Base-by-base conservation (phyloP, 2,888 invertebrate species). In the Spodoptera picta region DNA sequence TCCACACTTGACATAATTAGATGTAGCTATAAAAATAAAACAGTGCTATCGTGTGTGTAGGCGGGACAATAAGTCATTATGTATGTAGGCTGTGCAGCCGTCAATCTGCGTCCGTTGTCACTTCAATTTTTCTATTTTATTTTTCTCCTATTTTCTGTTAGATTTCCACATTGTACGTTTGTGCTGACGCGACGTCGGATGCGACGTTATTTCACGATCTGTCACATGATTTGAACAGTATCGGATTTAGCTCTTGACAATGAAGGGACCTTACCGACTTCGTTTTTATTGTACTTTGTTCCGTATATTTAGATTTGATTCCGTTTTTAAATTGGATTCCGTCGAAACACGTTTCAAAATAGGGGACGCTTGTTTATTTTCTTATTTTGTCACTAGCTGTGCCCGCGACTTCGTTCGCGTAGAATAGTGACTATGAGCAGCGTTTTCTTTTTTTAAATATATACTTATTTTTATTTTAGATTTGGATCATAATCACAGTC, bases 161-260 rank as follows among this genome's bases (percentile, higher is more conserved):
- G 74, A 77, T 77, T 79, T 79, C 65, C 72, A 74, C 70, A 66
- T 70, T 65, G 71, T 66, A 60, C 59, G 81, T 71, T 77, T 68
- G 73, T 79, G 70, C 57, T 36, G 36, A 36, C 65, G 78, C 62
- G 76, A 64, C 80, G 80, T 80, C 82, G 83, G 81, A 83, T 83
- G 82, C 81, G 82, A 75, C 80, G 83, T 83, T 85, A 87, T 86
- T 87, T 87, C 86, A 85, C 83, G 86, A 91, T 92, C 87, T 88
- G 91, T 92, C 92, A 89, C 88, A 85, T 87, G 87, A 89, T 91
- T 90, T 89, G 86, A 87, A 83, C 77, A 78, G 86, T 89, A 90
- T 91, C 89, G 82, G 82, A 87, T 89, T 90, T 87, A 87, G 83
- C 84, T 81, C 74, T 71, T 77, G 83, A 83, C 80, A 83, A 80